Evolutionary conservation across 2,113 vertebrate species (phyloP), one percentile per base, ranked within the genome.

Genomic region (Eublepharis macularius): DNA sequence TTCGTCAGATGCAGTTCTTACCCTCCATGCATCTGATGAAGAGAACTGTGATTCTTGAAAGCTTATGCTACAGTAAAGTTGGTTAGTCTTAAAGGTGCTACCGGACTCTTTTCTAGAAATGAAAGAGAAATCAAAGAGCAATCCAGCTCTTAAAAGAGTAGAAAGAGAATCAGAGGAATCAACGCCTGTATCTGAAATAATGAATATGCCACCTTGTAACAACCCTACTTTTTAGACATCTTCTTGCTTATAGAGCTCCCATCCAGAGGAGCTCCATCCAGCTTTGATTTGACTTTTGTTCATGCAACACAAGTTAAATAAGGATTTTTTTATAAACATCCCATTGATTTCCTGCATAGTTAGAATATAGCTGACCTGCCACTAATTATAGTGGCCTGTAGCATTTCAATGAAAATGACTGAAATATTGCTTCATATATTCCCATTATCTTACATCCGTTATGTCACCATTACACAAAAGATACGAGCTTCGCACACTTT

Each of bases 281-380:
- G 12, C 32, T 49, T 49, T 83, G 9, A 47, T 7, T 66, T 43
- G 36, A 34, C 12, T 34, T 51, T 60, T 4, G 21, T 39, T 26
- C 43, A 49, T 47, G 21, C 66, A 75, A 76, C 74, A 24, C n/a
- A 26, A 57, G 60, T 32, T n/a, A 8, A 68, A 34, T 68, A 13
- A 81, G 63, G 24, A 57, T 39, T 11, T 74, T 87, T 83, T 84
- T 86, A 54, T 70, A 89, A 87, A 83, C 65, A 63, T 7, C 80
- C 73, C 0, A 26, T 41, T 70, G 72, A 69, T 63, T 51, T 82
- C 77, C 73, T 88, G n/a, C n/a, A 65, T 36, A 81, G 60, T 80
- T 83, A 83, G 87, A 80, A 80, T 85, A 65, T 49, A 89, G 74
- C 45, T 47, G 36, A 87, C 82, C 84, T 51, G 7, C 76, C 66